A percentile compares a stretch with the other conserved stretches of the same genome.
Conservation (phyloP, 1,140 invertebrate genomes). For the Drosophila subpulchrella region DNA sequence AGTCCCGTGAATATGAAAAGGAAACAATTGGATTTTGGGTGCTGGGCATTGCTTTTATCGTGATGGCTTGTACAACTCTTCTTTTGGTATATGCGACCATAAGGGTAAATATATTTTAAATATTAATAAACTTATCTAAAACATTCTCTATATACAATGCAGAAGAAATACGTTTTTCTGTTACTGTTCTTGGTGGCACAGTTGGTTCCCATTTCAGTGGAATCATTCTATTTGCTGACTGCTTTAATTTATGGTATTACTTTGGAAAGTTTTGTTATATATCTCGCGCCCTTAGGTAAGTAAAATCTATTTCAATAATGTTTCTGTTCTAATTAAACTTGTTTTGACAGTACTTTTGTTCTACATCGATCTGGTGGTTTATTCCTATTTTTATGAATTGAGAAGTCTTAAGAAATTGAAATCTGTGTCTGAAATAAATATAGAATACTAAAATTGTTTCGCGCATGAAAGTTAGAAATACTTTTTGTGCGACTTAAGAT, state of each 20-base stretch:
- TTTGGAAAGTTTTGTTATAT: constrained; percentile 3
- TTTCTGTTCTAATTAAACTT: too few species aligned
- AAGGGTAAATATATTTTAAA: background rate
- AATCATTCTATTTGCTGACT: constrained; percentile 10
- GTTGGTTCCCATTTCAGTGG: constrained; percentile 1
- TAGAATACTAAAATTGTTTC: constrained; percentile 9
- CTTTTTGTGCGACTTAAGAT: background rate
- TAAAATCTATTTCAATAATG: background rate
- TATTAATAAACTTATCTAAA: background rate
- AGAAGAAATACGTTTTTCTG: background rate
- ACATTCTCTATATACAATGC: background rate
- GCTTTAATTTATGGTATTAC: constrained; percentile 17
- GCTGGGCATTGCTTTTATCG: constrained; percentile 4
- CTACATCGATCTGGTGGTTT: constrained; percentile 28
- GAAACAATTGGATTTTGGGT: constrained; percentile 8
- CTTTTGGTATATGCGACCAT: background rate
- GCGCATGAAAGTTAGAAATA: background rate
- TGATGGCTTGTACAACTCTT: background rate
- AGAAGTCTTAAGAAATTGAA: background rate
- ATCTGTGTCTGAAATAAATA: background rate
- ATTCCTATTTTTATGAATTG: background rate
- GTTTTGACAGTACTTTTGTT: constrained; percentile 8
- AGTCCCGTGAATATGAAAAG: background rate
- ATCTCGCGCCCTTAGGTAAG: constrained; percentile 26
- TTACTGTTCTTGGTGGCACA: constrained; percentile 15